Evolutionary conservation across 2,113 vertebrate species (phyloP).

Genomic region (Ophiodon elongatus): DNA sequence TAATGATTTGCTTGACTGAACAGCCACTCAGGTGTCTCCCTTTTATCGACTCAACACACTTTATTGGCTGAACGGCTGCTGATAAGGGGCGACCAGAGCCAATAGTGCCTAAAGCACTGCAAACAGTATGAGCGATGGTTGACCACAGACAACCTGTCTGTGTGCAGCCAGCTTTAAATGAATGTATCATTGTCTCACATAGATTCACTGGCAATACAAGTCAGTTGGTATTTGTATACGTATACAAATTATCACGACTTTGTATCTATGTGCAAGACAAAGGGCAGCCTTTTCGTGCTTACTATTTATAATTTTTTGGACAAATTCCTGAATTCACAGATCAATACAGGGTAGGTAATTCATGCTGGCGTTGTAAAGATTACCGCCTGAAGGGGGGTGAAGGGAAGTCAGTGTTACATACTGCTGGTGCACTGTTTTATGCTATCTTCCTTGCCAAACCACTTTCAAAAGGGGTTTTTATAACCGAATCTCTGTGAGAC

Average conservation of each 20-base stretch:
- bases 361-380: not conserved
- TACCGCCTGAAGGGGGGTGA: no score
- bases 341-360: not conserved
- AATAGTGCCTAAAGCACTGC: not conserved
- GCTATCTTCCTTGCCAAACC: not conserved
- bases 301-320: not conserved
- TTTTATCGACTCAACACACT: not conserved
- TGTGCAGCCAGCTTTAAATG: not conserved
- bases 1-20: not conserved
- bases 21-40: conserved; percentile 17
- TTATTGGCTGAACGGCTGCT: not conserved
- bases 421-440: not conserved
- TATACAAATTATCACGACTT: not conserved
- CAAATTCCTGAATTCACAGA: not conserved
- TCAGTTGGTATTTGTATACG: not conserved
- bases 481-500: not conserved
- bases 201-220: not conserved
- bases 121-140: not conserved
- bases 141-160: not conserved
- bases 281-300: not conserved
- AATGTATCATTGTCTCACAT: not conserved
- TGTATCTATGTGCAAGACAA: not conserved
- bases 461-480: not conserved
- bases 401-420: not conserved
- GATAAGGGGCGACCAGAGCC: not conserved